phyloP scores from a whole-genome alignment of 2,888 invertebrate genomes.

The Dimorphilus gyrociliatus region DNA sequence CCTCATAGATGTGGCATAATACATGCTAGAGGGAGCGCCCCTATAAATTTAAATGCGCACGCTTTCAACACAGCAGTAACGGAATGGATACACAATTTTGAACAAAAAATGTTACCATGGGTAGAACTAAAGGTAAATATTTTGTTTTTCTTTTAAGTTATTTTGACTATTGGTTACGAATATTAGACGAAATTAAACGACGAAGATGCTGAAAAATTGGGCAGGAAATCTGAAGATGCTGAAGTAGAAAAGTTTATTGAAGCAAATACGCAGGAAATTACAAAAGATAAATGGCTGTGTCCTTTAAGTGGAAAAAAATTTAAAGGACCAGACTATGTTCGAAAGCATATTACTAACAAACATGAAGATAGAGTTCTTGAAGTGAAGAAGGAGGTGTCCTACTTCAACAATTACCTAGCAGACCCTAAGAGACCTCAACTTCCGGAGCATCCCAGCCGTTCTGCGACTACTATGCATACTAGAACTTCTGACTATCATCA shows the following conservation, averaged over 20 bases:
- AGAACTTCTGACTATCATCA: too few relatives aligned
- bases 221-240: slow-evolving; percentile 55
- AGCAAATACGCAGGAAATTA: slow-evolving; percentile 86
- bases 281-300: slow-evolving; percentile 96
- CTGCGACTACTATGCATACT: too few relatives aligned
- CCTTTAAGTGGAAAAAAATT: slow-evolving; percentile 97
- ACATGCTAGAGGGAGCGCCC: slow-evolving; percentile 79
- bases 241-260: slow-evolving; percentile 50
- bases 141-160: too few relatives aligned
- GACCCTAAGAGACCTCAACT: slow-evolving; percentile 87
- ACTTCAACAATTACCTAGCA: slow-evolving; percentile 84
- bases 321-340: slow-evolving; percentile 92
- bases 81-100: slow-evolving; percentile 49
- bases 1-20: slow-evolving; percentile 96
- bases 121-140: slow-evolving; percentile 61
- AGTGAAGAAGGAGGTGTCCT: slow-evolving; percentile 82
- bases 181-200: slow-evolving; percentile 48
- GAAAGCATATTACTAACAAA: slow-evolving; percentile 94
- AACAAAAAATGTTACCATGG: slow-evolving; percentile 76
- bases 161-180: too few relatives aligned
- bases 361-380: slow-evolving; percentile 92
- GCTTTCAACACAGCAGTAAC: slow-evolving; percentile 25
- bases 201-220: slow-evolving; percentile 64
- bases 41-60: slow-evolving; percentile 43
- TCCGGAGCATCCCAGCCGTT: slow-evolving; percentile 51